These are phyloP conservation scores for Paramacrobiotus metropolitanus DNA, from an alignment of 1,140 invertebrate species.

Conservation along the genomic window DNA sequence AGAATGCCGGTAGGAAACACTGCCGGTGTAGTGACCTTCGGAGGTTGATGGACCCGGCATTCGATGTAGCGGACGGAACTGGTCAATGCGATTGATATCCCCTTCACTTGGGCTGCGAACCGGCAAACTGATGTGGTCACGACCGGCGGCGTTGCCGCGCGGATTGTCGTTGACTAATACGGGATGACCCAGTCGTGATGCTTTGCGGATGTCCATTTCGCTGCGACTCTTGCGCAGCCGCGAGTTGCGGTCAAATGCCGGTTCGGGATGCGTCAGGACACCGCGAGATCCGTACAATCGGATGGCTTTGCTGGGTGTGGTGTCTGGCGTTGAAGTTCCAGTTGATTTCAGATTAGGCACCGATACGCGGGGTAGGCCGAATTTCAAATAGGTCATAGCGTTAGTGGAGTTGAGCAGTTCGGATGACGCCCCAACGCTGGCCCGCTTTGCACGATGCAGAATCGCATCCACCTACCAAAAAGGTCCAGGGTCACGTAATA, in stretches of 20 bases:
- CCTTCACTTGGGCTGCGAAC: background rate
- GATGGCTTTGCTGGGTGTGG: background rate
- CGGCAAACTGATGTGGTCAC: background rate
- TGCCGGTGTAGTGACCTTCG: too few species aligned
- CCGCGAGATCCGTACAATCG: background rate
- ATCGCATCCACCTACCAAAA: conserved; percentile 3
- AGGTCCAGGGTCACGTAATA: too few species aligned
- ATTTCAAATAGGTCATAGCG: conserved; percentile 75
- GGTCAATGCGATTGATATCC: background rate
- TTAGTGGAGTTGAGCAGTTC: conserved; percentile 31
- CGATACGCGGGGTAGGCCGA: conserved; percentile 65
- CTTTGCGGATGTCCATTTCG: background rate
- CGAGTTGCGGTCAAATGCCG: background rate
- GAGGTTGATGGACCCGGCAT: too few species aligned
- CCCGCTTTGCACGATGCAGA: conserved; percentile 4
- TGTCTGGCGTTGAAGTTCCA: background rate
- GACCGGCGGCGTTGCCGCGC: background rate
- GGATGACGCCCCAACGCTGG: background rate
- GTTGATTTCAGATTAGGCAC: conserved; percentile 36
- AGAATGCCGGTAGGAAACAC: too few species aligned
- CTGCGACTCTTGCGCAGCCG: background rate
- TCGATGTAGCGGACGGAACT: too few species aligned
- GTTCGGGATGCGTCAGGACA: background rate
- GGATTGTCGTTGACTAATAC: background rate
- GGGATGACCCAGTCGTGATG: background rate